Evolutionary conservation across 2,888 invertebrate species (phyloP).

Genomic region (Orthosia gracilis): DNA sequence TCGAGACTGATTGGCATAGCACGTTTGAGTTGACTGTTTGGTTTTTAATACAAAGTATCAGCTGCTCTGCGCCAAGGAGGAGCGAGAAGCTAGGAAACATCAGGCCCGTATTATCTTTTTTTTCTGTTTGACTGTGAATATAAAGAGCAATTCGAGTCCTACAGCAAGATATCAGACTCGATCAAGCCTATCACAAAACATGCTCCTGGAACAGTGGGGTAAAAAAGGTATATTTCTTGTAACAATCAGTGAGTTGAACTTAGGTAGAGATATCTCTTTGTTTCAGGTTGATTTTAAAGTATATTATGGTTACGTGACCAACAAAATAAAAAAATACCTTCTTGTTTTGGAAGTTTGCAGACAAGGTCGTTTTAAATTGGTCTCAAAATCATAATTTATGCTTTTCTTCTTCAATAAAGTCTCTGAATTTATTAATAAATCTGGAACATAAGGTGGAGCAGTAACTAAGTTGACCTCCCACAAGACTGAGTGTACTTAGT

Average conservation of each 20-base stretch:
- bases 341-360: neutral
- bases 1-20: no score
- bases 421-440: slow-evolving; percentile 36
- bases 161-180: no score
- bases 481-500: slow-evolving; percentile 51
- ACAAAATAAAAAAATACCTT: neutral
- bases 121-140: no score
- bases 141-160: no score
- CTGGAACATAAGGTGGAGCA: slow-evolving; percentile 39
- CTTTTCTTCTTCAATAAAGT: slow-evolving; percentile 3
- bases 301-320: neutral
- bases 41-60: slow-evolving; percentile 91
- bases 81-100: slow-evolving; percentile 95
- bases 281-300: neutral
- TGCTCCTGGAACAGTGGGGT: no score
- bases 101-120: slow-evolving; percentile 79
- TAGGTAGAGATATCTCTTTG: neutral
- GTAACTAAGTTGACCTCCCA: slow-evolving; percentile 53
- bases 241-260: no score
- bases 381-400: slow-evolving; percentile 7
- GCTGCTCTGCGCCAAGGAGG: slow-evolving; percentile 97
- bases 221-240: no score
- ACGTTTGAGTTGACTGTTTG: no score
- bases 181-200: no score
- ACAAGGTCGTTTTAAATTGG: slow-evolving; percentile 5